Percentiles rank a stretch among this genome's conserved stretches.
Evolutionary conservation across 2,113 vertebrate species (phyloP).

Genomic region (Struthidea cinerea): DNA sequence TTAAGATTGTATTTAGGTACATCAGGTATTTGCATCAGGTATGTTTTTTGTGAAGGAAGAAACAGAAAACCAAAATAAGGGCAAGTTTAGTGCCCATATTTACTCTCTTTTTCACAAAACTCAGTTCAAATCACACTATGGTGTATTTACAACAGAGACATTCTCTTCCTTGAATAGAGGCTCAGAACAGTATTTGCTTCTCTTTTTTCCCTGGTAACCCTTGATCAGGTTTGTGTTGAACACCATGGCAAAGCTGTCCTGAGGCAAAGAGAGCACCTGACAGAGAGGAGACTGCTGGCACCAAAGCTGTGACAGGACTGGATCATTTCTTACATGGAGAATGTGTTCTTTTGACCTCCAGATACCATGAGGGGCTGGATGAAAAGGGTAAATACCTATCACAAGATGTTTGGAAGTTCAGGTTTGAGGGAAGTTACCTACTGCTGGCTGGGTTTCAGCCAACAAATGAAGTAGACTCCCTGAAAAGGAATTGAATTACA

Average conservation of each 20-base stretch:
- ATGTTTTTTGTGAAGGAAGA: neutral
- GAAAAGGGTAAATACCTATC: neutral
- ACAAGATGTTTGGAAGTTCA: neutral
- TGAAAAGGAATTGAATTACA: neutral
- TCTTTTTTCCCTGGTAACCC: neutral
- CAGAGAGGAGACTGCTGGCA: neutral
- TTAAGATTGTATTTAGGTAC: neutral
- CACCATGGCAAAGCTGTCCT: neutral
- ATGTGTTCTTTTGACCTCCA: neutral
- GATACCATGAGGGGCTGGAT: neutral
- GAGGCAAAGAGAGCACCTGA: neutral
- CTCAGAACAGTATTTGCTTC: neutral
- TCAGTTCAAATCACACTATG: neutral
- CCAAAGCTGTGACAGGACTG: neutral
- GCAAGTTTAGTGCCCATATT: neutral
- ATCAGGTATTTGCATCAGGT: rapidly evolving
- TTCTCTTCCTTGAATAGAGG: neutral
- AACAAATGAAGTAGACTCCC: neutral
- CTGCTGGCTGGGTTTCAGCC: neutral
- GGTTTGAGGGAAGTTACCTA: neutral
- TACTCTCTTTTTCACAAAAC: neutral
- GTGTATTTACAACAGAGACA: neutral
- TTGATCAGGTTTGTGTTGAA: neutral
- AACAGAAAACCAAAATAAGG: neutral
- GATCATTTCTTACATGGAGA: neutral